Conservation (phyloP, 2,888 invertebrate genomes). For the Plagiodera versicolora region DNA sequence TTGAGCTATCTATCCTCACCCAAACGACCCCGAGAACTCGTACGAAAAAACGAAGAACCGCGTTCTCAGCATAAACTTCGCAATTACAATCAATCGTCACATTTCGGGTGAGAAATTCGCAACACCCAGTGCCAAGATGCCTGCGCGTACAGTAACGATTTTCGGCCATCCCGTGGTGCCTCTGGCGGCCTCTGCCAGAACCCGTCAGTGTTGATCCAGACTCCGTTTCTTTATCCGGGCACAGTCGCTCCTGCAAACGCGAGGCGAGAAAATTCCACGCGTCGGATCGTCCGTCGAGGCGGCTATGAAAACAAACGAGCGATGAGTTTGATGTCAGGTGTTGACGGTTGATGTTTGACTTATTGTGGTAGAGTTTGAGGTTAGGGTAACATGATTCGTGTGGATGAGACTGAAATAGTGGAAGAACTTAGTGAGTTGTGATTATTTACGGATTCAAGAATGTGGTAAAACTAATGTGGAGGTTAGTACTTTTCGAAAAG, state of each 20-base stretch:
- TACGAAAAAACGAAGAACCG: not conserved
- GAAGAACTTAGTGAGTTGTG: no score
- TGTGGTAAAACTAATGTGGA: no score
- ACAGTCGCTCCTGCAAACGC: constrained; percentile 49
- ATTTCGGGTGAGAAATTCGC: constrained; percentile 37
- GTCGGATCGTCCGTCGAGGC: not conserved
- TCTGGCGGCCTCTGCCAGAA: constrained; percentile 43
- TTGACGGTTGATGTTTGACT: not conserved
- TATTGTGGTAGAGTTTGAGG: not conserved
- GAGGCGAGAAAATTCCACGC: constrained; percentile 33
- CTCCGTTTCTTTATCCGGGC: constrained; percentile 52
- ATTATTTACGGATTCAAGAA: no score
- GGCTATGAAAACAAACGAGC: not conserved
- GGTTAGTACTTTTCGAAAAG: no score
- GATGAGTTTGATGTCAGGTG: not conserved
- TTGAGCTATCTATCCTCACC: no score
- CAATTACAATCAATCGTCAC: constrained; percentile 39
- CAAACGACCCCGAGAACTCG: no score
- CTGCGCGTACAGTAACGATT: constrained; percentile 55
- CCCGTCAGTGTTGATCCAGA: constrained; percentile 50
- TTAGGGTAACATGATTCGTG: not conserved
- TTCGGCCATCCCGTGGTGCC: constrained; percentile 46
- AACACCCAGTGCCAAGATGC: constrained; percentile 41
- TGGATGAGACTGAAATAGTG: no score
- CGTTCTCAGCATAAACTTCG: constrained; percentile 16